These are phyloP conservation scores for Eupithecia subfuscata DNA, from an alignment of 2,888 invertebrate genomes.

Conservation along the genomic window DNA sequence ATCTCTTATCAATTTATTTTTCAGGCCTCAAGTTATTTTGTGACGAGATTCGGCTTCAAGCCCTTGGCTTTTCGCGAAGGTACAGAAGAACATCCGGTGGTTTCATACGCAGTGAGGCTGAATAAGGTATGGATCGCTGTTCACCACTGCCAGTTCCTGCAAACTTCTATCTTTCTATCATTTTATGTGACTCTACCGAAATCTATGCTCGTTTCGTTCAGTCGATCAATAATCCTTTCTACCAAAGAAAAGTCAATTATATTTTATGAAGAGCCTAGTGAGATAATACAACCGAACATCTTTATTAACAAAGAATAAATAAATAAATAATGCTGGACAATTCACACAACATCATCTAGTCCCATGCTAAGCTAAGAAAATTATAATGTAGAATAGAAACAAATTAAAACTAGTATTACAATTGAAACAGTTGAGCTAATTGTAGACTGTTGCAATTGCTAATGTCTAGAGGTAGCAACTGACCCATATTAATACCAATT, in stretches of 20 bases:
- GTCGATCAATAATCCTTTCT: neutral
- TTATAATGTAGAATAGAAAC: too few species aligned
- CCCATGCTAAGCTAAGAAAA: too few species aligned
- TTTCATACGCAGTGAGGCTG: slow-evolving; percentile 93
- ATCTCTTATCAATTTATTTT: slow-evolving; percentile 42
- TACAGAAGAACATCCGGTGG: slow-evolving; percentile 90
- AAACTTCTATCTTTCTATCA: neutral
- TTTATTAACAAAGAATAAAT: too few species aligned
- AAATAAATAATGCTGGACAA: too few species aligned
- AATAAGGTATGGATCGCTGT: slow-evolving; percentile 86
- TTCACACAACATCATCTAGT: too few species aligned
- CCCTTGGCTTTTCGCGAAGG: slow-evolving; percentile 95
- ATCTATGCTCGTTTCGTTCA: neutral
- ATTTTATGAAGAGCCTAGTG: too few species aligned
- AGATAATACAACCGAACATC: too few species aligned
- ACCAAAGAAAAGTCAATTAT: too few species aligned
- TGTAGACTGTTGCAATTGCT: too few species aligned
- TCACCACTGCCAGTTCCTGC: neutral
- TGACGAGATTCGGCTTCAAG: slow-evolving; percentile 95
- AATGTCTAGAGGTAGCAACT: too few species aligned
- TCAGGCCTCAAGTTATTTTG: slow-evolving; percentile 96
- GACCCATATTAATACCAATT: neutral
- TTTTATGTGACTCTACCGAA: neutral
- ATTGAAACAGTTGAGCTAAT: too few species aligned
- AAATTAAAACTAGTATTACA: too few species aligned